Evolutionary conservation across 2,113 vertebrate species (phyloP), one percentile per base, ranked within the genome.

Genomic region (Isichthys henryi): DNA sequence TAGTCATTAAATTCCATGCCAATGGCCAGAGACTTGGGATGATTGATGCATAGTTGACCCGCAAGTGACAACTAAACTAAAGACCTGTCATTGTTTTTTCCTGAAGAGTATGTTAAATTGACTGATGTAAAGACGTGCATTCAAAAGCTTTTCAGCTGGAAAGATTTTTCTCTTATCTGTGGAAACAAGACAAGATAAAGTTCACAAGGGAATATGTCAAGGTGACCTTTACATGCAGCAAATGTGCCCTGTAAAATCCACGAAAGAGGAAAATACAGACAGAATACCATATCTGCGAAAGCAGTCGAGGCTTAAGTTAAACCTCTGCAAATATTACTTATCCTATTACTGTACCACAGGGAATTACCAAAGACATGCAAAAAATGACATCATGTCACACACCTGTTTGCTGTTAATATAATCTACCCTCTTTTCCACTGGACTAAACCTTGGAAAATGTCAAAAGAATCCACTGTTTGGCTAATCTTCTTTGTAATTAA

Each of bases 401-500:
- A 87, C 0, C 6, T 83, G 87, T 91, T 86, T 90, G 91, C 43
- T 52, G 35, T 84, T 86, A 92, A 92, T 88, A 92, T 87, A 88
- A 91, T 89, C 88, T 70, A 89, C 31, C 49, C 19, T 86, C 1
- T 50, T 83, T 45, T 85, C 23, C 52, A 82, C 87, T 83, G 52
- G 56, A 58, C 77, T 91, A 56, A 50, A 39, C n/a, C 27, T 48
- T 49, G 89, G 46, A 91, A 92, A 90, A 91, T 49, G 50, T 49
- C 87, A 91, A 90, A 92, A 90, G 27, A 82, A 74, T 15, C 31
- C 19, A 35, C 56, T 48, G 27, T 83, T 89, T 80, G 62, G 31
- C 83, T 13, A 10, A 27, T 46, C 5, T 17, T 4, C 21, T 85
- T 31, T 17, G 15, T 2, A 91, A 92, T 83, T 86, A 90, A 90